Evolutionary conservation across 2,797 vertebrate genomes (phyloP), one percentile per base, ranked within the genome.

Genomic region (Halcyon leucocephala): DNA sequence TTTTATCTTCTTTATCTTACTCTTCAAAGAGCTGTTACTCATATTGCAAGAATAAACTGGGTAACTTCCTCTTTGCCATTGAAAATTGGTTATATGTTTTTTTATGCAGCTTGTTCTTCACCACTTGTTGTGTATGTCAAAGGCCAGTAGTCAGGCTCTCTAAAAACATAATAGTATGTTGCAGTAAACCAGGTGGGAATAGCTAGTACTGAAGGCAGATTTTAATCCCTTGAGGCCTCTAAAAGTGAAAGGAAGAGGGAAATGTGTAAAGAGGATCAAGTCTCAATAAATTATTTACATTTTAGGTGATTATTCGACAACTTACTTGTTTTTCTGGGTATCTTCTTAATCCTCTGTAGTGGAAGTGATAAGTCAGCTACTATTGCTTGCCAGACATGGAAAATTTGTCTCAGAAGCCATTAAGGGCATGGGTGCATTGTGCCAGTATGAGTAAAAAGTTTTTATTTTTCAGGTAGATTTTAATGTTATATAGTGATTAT

Each of bases 191-290:
- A 57, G 31, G 31, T 86, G 69, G 31, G 61, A 95, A 74, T 71
- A 80, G 19, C 21, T 71, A 64, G 14, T 51, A 44, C 76, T 86
- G 49, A 72, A 54, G 39, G 21, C 60, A 74, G 24, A 14, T 46
- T 86, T 79, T 54, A 61, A 79, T 95, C 76, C 11, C 31, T 42
- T 60, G 46, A 72, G 49, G 44, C 35, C 25, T 64, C 25, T 86
- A n/a, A 62, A 76, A 89, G 42, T 82, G 52, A 90, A 93, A 92
- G 41, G 15, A 70, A 89, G 65, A 82, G 39, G 57, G 33, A 81
- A 91, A 65, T 67, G 11, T 61, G 49, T 91, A 29, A 93, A 93
- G 44, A 92, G 26, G 61, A 91, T 95, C 89, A 87, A 71, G 21
- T 69, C 49, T 87, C 49, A 82, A 48, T 78, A 94, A 94, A 78